A percentile compares a stretch with the other conserved stretches of the same genome.
Evolutionary conservation across 53 echinoderm and acorn worm species (phyloP).

Genomic region (Zoroaster sp.): DNA sequence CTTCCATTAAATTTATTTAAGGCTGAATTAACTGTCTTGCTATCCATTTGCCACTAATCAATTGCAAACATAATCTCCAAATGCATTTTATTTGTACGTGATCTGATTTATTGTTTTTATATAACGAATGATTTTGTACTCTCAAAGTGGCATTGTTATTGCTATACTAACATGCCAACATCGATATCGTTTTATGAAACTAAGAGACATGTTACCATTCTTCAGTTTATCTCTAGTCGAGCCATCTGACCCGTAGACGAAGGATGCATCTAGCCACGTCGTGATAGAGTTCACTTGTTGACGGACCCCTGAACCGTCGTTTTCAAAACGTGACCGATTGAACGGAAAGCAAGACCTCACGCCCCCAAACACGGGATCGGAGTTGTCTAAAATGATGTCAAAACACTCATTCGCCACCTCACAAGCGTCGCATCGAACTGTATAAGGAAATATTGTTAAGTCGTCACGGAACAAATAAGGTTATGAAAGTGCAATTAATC

Average conservation of each 20-base stretch:
- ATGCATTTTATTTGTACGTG: too few species aligned
- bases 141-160: too few species aligned
- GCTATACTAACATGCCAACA: too few species aligned
- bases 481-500: too few species aligned
- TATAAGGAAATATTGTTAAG: neutral
- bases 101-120: too few species aligned
- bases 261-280: constrained; percentile 62
- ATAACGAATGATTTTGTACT: too few species aligned
- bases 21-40: too few species aligned
- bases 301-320: neutral
- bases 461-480: too few species aligned
- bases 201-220: neutral
- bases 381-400: neutral
- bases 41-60: too few species aligned
- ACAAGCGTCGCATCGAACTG: neutral
- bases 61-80: too few species aligned
- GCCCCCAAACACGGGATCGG: neutral
- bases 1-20: too few species aligned
- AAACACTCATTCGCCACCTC: neutral
- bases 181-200: too few species aligned
- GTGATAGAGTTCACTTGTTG: constrained; percentile 77
- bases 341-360: neutral
- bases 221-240: neutral
- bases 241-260: constrained; percentile 65
- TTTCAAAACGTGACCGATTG: neutral